Evolutionary conservation across 1,140 invertebrate genomes (phyloP).

Genomic region (Zeugodacus cucurbitae): DNA sequence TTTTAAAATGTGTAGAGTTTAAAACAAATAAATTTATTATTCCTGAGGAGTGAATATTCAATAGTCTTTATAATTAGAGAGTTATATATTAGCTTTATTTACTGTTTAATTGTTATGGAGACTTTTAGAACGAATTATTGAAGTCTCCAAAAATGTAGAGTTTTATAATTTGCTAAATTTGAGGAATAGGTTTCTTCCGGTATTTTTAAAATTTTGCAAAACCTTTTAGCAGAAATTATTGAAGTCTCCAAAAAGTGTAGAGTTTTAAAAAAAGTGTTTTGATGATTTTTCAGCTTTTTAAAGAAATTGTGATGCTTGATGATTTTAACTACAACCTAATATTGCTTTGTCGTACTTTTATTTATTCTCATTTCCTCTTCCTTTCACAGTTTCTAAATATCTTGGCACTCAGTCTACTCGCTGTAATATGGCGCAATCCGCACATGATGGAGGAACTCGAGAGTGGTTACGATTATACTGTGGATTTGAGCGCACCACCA

Average conservation of each 20-base stretch:
- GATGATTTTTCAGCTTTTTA: too few species aligned
- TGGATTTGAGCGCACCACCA: constrained; percentile 67
- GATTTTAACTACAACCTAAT: not conserved
- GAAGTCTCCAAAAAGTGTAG: not conserved
- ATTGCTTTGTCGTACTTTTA: not conserved
- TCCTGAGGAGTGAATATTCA: too few species aligned
- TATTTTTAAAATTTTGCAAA: not conserved
- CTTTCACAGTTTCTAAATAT: constrained; percentile 77
- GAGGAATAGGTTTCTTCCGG: too few species aligned
- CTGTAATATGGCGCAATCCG: constrained; percentile 78
- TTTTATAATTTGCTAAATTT: not conserved
- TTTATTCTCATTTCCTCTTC: too few species aligned
- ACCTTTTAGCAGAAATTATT: not conserved
- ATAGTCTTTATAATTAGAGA: too few species aligned
- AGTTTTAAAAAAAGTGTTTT: not conserved
- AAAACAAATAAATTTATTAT: too few species aligned
- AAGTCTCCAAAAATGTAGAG: not conserved
- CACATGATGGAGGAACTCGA: constrained; percentile 71
- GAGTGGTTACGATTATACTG: constrained; percentile 61
- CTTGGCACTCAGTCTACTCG: constrained; percentile 75
- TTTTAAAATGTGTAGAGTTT: too few species aligned
- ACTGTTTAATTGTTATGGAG: too few species aligned
- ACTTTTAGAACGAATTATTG: too few species aligned
- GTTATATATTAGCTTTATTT: too few species aligned
- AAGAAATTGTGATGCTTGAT: too few species aligned